phyloP scores from a whole-genome alignment of 1,140 invertebrate genomes.

The Rhynchophorus ferrugineus region DNA sequence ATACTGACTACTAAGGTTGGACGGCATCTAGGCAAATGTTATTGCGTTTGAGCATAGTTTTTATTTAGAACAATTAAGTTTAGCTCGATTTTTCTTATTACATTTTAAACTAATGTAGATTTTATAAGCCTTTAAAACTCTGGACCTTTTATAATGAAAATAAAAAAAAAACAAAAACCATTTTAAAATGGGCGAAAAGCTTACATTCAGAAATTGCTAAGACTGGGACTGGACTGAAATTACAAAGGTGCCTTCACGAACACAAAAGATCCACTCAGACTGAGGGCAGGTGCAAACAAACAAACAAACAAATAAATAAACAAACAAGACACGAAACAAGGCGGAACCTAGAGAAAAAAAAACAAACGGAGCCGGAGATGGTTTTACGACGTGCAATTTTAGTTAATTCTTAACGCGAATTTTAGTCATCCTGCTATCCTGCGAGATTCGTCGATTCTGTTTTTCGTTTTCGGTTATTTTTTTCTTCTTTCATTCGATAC shows the following conservation, averaged over 20 bases:
- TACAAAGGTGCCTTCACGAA: constrained; percentile 39
- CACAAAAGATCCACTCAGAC: constrained; percentile 36
- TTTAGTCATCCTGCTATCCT: background rate
- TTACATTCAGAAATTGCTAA: constrained; percentile 40
- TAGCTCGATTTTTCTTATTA: constrained; percentile 33
- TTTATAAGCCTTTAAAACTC: constrained; percentile 33
- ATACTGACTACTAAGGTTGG: constrained; percentile 34
- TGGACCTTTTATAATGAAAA: constrained; percentile 37
- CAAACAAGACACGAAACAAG: constrained; percentile 2
- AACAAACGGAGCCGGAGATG: background rate
- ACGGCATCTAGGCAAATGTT: constrained; percentile 38
- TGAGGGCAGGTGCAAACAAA: constrained; percentile 38
- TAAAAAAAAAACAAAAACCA: constrained; percentile 13
- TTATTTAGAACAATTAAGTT: constrained; percentile 12
- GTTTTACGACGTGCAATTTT: constrained; percentile 32
- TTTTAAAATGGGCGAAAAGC: constrained; percentile 32
- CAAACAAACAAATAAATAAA: constrained; percentile 10
- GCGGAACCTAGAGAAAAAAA: constrained; percentile 1
- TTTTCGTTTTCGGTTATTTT: background rate
- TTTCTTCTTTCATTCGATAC: constrained; percentile 4
- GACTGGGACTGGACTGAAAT: constrained; percentile 40
- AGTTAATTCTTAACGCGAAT: constrained; percentile 21
- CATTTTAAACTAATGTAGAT: constrained; percentile 38
- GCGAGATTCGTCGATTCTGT: background rate
- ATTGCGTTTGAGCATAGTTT: constrained; percentile 24